Base-by-base conservation (phyloP, 2,113 vertebrate genomes). In the Pachyramphus minor region DNA sequence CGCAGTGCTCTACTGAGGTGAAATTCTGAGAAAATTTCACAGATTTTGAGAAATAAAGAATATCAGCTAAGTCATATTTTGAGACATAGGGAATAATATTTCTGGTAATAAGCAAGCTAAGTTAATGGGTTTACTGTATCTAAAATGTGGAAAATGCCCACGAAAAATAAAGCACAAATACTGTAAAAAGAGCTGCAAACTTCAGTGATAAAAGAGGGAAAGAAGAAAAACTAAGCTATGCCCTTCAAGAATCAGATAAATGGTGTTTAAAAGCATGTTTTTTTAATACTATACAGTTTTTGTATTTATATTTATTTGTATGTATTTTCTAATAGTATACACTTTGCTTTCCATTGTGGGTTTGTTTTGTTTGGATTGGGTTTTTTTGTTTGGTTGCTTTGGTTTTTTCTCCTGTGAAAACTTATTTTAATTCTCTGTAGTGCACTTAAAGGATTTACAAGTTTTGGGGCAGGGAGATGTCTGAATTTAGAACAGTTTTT, bases 1-100 rank as follows among this genome's bases (percentile, higher is more conserved):
- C 77, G 66, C 0, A 0, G 23, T 75, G 73, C 52, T 58, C 53
- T 73, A 24, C 24, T 0, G 0, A 92, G 31, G 47, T 47, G n/a
- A 60, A 68, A 89, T n/a, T n/a, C n/a, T n/a, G n/a, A n/a, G n/a
- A n/a, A n/a, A n/a, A n/a, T n/a, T n/a, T 78, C 25, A 50, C 20
- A 45, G 41, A 30, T 67, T 95, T 77, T 63, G 42, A 47, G 52
- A 93, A 90, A 66, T 6, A 90, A 13, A 59, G 39, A 69, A 5
- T 59, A 81, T 17, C 60, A 81, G 31, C 24, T 47, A 77, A 81
- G 28, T 25, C 86, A 37, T 75, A 71, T 56, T 93, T 93, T 63
- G 41, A 89, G 47, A 44, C 8, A 78, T 47, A 71, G 6, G 28
- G 22, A 85, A 50, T 62, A 60, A 84, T 47, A 85, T 37, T 82